Evolutionary conservation across 2,888 invertebrate genomes (phyloP).

Genomic region (Empis livida): DNA sequence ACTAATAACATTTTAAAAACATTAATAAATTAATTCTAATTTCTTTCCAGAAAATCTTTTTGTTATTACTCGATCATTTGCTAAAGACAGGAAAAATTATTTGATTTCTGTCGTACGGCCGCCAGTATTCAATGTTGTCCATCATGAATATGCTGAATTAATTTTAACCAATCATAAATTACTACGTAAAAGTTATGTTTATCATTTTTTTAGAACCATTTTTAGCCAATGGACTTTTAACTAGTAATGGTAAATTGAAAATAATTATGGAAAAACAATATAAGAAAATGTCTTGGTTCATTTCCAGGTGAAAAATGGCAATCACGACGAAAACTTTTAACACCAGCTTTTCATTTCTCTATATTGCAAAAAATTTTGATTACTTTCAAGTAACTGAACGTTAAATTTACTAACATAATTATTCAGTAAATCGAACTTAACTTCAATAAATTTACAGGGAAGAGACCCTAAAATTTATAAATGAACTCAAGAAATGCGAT

Average conservation of each 20-base stretch:
- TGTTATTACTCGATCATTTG: conserved; percentile 13
- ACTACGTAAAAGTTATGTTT: conserved; percentile 39
- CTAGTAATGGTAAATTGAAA: conserved; percentile 28
- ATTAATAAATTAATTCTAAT: no score
- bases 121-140: conserved; percentile 30
- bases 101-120: conserved; percentile 19
- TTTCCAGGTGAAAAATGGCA: conserved; percentile 42
- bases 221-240: conserved; percentile 39
- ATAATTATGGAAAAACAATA: background rate
- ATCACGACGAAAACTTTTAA: conserved; percentile 45
- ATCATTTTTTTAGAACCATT: conserved; percentile 38
- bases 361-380: conserved; percentile 39
- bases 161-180: conserved; percentile 39
- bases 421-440: background rate
- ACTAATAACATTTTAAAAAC: no score
- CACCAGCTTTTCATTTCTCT: conserved; percentile 52
- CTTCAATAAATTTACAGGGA: conserved; percentile 21
- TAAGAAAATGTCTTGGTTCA: background rate
- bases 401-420: no score
- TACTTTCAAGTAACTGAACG: conserved; percentile 25
- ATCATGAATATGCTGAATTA: conserved; percentile 40
- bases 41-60: conserved; percentile 18
- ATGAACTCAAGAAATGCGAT: conserved; percentile 19
- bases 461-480: conserved; percentile 29
- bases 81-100: conserved; percentile 19